A percentile compares a stretch with the other conserved stretches of the same genome.
Conservation (phyloP, 1,140 invertebrate genomes). For the Pseudomyrmex gracilis region DNA sequence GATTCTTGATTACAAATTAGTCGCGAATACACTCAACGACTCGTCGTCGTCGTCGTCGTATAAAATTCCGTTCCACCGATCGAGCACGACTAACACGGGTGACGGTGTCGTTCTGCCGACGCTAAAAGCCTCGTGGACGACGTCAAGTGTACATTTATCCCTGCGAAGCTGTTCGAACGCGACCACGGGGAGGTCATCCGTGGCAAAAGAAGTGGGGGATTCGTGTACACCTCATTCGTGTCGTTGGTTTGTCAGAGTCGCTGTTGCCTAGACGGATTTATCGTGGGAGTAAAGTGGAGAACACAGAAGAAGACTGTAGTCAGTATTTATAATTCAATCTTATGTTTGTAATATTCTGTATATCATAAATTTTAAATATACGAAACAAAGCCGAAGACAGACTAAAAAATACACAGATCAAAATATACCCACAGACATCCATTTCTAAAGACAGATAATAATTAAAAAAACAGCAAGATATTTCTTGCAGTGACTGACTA, state of each 20-base stretch:
- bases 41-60: conserved; percentile 36
- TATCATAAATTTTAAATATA: neutral
- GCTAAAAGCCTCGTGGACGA: conserved; percentile 71
- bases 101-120: conserved; percentile 67
- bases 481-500: neutral
- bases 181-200: conserved; percentile 70
- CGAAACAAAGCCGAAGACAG: neutral
- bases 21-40: conserved; percentile 13
- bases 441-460: too few relatives aligned
- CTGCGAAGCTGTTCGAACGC: conserved; percentile 71
- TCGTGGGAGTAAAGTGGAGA: conserved; percentile 63
- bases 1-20: neutral
- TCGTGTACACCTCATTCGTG: conserved; percentile 59
- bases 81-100: conserved; percentile 59
- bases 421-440: neutral
- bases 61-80: conserved; percentile 55
- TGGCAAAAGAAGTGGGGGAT: conserved; percentile 65
- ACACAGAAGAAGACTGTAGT: conserved; percentile 20
- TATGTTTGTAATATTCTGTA: too few relatives aligned
- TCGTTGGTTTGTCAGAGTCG: conserved; percentile 56
- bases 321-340: too few relatives aligned
- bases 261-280: conserved; percentile 23
- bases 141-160: conserved; percentile 75
- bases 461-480: neutral
- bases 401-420: neutral